Percentiles rank a stretch among this genome's conserved stretches.
phyloP scores from a whole-genome alignment of 2,888 invertebrate species.

The Ptychoptera albimana region DNA sequence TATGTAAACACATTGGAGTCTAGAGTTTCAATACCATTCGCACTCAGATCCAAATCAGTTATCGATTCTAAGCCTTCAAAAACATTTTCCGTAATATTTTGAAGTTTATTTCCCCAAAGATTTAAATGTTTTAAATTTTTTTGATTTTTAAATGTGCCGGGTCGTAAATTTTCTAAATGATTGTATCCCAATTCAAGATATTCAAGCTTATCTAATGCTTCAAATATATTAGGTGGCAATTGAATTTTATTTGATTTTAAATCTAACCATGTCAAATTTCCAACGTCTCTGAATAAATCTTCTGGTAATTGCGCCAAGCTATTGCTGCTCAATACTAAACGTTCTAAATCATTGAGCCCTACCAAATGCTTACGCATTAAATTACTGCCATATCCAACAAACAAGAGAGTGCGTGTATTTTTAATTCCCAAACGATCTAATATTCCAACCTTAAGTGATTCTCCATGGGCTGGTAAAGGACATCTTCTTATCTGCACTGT shows the following conservation, averaged over 20 bases:
- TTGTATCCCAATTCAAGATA: conserved; percentile 51
- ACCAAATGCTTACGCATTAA: conserved; percentile 41
- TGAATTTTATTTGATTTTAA: conserved; percentile 43
- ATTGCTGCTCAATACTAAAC: conserved; percentile 42
- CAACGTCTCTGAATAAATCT: conserved; percentile 42
- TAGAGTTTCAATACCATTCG: conserved; percentile 45
- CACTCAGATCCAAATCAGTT: conserved; percentile 48
- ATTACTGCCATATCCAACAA: conserved; percentile 34
- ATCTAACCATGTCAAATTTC: conserved; percentile 45
- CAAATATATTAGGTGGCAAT: conserved; percentile 39
- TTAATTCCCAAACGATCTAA: conserved; percentile 24
- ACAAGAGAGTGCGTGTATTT: conserved; percentile 32
- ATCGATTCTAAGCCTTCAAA: conserved; percentile 47
- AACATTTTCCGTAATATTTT: conserved; percentile 41
- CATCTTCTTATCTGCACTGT: conserved; percentile 25
- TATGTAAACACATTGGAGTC: conserved; percentile 43
- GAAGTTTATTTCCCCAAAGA: conserved; percentile 51
- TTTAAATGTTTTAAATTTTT: conserved; percentile 43
- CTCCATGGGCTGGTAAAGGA: conserved; percentile 24
- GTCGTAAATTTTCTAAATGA: conserved; percentile 41
- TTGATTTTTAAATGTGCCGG: conserved; percentile 43
- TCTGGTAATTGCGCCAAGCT: conserved; percentile 41
- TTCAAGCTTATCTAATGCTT: conserved; percentile 37
- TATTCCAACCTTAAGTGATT: conserved; percentile 26
- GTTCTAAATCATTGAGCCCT: conserved; percentile 37